Evolutionary conservation across 1,140 invertebrate species (phyloP), one percentile per base, ranked within the genome.

Genomic region (Penaeus japonicus): DNA sequence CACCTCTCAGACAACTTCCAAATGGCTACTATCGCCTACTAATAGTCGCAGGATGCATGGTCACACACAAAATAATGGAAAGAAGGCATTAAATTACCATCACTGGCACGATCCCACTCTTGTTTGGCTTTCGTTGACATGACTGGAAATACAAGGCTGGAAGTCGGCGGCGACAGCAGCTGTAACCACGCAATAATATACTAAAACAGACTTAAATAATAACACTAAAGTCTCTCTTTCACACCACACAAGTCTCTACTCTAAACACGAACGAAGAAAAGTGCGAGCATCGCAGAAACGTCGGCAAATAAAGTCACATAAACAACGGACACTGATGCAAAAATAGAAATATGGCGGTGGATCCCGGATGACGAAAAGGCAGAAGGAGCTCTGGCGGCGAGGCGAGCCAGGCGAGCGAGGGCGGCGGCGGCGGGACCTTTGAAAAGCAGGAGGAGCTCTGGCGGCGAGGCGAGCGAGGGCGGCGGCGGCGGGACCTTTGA

Each of bases 291-390:
- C 53, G 62, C 53, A 32, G 57, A 83, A 83, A 73, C 22, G 39
- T 73, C 54, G 62, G 79, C 39, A 82, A 87, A 87, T 82, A 82
- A 75, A 75, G 86, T 88, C 86, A 88, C 86, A 88, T 88, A 88
- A 88, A 88, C 86, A 88, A 88, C 86, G 79, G 86, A 88, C 86
- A 88, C 86, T 88, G 86, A 88, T 88, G 86, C 86, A 88, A 88
- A 88, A 88, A 88, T 88, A 88, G 86, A 88, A 88, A 88, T 88
- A 88, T 88, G 86, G 86, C 86, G 86, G 79, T 88, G 73, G 86
- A 82, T 81, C 86, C 86, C 86, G 86, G 86, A 88, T 88, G 86
- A 88, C 86, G 79, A 83, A 81, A 86, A 79, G 62, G 62, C 73
- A 62, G 84, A 73, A 59, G 84, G 84, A 62, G 57, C 84, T 85